Evolutionary conservation across 2,797 vertebrate species (phyloP).

Genomic region (Iguana delicatissima): DNA sequence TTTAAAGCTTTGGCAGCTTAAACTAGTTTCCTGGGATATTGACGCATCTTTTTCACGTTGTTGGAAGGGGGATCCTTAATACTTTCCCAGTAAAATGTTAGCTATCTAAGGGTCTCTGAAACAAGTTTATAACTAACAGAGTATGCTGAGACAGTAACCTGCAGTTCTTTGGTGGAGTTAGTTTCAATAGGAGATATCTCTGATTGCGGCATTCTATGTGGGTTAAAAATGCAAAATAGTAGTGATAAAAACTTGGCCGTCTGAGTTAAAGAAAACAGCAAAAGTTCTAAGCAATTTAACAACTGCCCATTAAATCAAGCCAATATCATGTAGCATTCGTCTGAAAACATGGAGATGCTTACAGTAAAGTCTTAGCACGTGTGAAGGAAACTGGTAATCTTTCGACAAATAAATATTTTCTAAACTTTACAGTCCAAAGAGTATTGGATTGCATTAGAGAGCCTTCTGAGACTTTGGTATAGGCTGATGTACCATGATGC

Average conservation of each 20-base stretch:
- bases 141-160: rapidly evolving
- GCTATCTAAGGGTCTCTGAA: background rate
- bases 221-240: background rate
- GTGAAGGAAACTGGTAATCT: background rate
- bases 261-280: background rate
- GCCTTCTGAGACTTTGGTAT: constrained; percentile 54
- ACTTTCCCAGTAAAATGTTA: rapidly evolving
- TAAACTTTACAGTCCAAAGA: constrained; percentile 26
- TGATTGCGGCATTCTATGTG: background rate
- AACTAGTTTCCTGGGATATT: background rate
- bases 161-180: background rate
- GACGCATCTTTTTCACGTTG: background rate
- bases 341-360: rapidly evolving
- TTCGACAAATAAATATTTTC: background rate
- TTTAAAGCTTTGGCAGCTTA: background rate
- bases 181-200: background rate
- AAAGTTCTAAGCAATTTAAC: background rate
- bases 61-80: rapidly evolving
- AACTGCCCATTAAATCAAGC: background rate
- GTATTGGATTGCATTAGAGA: constrained; percentile 57
- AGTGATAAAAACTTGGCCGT: background rate
- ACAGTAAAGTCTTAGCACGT: background rate
- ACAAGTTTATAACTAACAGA: background rate
- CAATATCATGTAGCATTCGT: rapidly evolving
- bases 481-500: constrained; percentile 63